Percentiles rank a stretch among this genome's conserved stretches.
Evolutionary conservation across 1,140 invertebrate genomes (phyloP).

Genomic region (Drosophila obscura): DNA sequence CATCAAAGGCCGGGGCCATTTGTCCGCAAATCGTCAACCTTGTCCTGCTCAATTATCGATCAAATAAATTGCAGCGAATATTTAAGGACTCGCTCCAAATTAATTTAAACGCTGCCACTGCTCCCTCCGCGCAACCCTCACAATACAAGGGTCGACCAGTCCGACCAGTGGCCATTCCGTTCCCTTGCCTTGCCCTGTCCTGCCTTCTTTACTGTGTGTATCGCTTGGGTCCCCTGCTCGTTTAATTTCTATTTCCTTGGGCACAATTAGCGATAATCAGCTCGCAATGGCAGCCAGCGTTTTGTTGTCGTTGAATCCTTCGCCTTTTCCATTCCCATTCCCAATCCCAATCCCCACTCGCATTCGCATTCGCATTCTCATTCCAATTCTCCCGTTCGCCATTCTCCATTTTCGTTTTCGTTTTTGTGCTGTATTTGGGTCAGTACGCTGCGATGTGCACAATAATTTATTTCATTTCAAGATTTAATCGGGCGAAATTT

Average conservation of each 20-base stretch:
- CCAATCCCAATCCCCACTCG: conserved; percentile 36
- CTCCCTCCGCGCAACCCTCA: too few relatives aligned
- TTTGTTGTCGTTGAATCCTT: conserved; percentile 35
- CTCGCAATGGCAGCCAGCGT: conserved; percentile 39
- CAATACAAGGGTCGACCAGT: neutral
- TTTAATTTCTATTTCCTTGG: conserved; percentile 68
- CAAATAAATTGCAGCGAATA: conserved; percentile 51
- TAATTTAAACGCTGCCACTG: conserved; percentile 30
- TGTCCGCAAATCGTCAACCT: conserved; percentile 40
- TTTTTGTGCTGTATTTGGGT: conserved; percentile 62
- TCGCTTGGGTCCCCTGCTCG: conserved; percentile 25
- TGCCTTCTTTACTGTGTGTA: too few relatives aligned
- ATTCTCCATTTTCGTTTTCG: conserved; percentile 7
- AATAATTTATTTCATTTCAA: conserved; percentile 75
- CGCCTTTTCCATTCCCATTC: conserved; percentile 19
- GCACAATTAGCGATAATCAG: conserved; percentile 78
- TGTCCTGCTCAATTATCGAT: conserved; percentile 53
- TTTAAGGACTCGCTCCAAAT: conserved; percentile 39
- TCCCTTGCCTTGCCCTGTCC: neutral
- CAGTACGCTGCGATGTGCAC: conserved; percentile 63
- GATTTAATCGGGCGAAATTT: conserved; percentile 62
- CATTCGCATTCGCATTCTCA: conserved; percentile 27
- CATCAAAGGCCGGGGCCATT: conserved; percentile 13
- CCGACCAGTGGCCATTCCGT: neutral
- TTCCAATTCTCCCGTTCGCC: conserved; percentile 5